These are phyloP conservation scores for Stegana nigrithorax DNA, from an alignment of 2,888 invertebrate species.

Conservation along the genomic window DNA sequence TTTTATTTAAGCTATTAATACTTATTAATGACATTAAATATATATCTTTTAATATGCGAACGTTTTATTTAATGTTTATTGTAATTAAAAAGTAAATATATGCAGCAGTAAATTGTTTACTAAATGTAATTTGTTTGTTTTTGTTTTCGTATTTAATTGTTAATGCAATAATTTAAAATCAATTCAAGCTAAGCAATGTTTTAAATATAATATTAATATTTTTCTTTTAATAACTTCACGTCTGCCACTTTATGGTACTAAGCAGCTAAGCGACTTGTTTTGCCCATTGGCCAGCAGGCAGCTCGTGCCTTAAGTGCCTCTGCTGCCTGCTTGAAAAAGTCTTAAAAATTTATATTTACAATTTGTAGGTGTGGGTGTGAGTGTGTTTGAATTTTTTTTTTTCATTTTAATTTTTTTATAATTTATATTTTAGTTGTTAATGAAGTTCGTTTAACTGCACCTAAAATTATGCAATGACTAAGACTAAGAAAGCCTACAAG, in stretches of 20 bases:
- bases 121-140: neutral
- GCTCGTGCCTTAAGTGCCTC: neutral
- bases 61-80: neutral
- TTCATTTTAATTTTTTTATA: neutral
- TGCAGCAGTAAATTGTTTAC: neutral
- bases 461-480: too few species aligned
- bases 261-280: neutral
- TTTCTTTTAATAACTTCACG: neutral
- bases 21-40: conserved; percentile 35
- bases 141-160: conserved; percentile 12
- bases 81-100: conserved; percentile 28
- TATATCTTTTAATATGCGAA: neutral
- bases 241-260: neutral
- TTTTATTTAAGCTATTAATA: conserved; percentile 26
- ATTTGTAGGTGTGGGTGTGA: neutral
- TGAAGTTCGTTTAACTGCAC: too few species aligned
- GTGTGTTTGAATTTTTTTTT: neutral
- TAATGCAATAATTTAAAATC: conserved; percentile 20
- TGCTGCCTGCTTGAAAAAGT: neutral
- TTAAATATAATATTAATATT: neutral
- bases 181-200: conserved; percentile 36
- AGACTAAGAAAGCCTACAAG: too few species aligned
- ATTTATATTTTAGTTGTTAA: too few species aligned
- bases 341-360: neutral
- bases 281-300: neutral